Percentiles rank a stretch among this genome's conserved stretches.
Evolutionary conservation across 2,888 invertebrate genomes (phyloP).

Genomic region (Pterostichus niger): DNA sequence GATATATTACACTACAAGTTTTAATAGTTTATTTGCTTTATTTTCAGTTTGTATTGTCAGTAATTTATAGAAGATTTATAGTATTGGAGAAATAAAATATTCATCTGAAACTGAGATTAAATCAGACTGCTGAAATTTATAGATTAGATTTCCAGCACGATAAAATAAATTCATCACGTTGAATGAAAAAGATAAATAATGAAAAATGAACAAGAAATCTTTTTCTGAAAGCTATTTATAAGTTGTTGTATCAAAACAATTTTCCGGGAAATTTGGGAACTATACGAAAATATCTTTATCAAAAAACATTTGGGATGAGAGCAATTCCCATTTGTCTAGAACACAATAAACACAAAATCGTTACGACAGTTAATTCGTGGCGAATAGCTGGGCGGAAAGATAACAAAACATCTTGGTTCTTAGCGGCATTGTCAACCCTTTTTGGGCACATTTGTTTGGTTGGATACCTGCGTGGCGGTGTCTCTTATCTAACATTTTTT

Average conservation of each 20-base stretch:
- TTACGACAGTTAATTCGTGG: constrained; percentile 42
- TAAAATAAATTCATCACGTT: neutral
- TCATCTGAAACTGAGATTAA: neutral
- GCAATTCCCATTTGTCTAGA: constrained; percentile 41
- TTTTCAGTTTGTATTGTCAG: neutral
- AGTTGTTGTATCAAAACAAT: constrained; percentile 8
- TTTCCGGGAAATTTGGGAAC: constrained; percentile 25
- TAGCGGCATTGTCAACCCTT: constrained; percentile 59
- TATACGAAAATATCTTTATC: constrained; percentile 19
- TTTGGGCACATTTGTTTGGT: constrained; percentile 52
- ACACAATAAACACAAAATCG: constrained; percentile 43
- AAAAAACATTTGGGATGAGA: constrained; percentile 32
- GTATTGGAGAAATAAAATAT: neutral
- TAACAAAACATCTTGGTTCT: constrained; percentile 52
- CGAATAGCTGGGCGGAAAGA: constrained; percentile 37
- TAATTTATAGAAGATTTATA: constrained; percentile 2
- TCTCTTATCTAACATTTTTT: constrained; percentile 64
- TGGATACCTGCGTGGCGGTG: constrained; percentile 61
- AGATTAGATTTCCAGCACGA: neutral
- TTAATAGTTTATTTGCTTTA: no score
- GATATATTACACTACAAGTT: no score
- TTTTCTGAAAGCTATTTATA: constrained; percentile 21
- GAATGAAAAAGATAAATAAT: neutral
- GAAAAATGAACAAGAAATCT: neutral
- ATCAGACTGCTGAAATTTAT: constrained; percentile 6